phyloP scores from a whole-genome alignment of 2,888 invertebrate genomes.

The Cinara cedri region DNA sequence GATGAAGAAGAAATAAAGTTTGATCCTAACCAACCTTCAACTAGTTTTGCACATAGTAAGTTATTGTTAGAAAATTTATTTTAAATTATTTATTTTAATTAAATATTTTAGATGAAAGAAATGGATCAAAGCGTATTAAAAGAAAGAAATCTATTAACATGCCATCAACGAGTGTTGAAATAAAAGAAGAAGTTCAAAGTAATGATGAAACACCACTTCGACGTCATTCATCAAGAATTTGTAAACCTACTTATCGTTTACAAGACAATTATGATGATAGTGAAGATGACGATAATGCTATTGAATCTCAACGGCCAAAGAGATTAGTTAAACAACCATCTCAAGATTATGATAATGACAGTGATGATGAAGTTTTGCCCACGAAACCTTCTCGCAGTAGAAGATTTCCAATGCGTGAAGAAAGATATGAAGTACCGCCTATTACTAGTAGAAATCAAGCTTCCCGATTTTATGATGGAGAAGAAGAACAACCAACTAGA shows the following conservation, averaged over 20 bases:
- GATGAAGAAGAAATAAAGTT: constrained; percentile 45
- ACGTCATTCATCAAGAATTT: constrained; percentile 46
- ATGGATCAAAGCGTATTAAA: constrained; percentile 17
- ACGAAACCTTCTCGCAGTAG: constrained; percentile 37
- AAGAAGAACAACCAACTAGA: constrained; percentile 17
- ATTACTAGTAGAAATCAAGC: constrained; percentile 46
- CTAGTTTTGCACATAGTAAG: constrained; percentile 54
- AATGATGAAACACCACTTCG: constrained; percentile 37
- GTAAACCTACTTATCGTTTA: constrained; percentile 53
- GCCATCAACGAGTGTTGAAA: constrained; percentile 41
- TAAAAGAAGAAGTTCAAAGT: constrained; percentile 56
- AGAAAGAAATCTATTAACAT: constrained; percentile 18
- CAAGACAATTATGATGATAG: constrained; percentile 60
- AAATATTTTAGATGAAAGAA: constrained; percentile 51
- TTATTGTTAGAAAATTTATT: constrained; percentile 13
- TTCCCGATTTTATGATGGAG: constrained; percentile 26
- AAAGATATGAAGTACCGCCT: constrained; percentile 47
- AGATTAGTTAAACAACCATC: constrained; percentile 10
- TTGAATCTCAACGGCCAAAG: constrained; percentile 5
- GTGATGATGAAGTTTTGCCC: constrained; percentile 46
- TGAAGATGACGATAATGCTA: constrained; percentile 52
- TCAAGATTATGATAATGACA: constrained; percentile 35
- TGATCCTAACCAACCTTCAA: constrained; percentile 52
- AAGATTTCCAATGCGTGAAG: not conserved
- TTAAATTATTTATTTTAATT: constrained; percentile 6